Evolutionary conservation across 2,888 invertebrate species (phyloP).

Genomic region (Amiota communis): DNA sequence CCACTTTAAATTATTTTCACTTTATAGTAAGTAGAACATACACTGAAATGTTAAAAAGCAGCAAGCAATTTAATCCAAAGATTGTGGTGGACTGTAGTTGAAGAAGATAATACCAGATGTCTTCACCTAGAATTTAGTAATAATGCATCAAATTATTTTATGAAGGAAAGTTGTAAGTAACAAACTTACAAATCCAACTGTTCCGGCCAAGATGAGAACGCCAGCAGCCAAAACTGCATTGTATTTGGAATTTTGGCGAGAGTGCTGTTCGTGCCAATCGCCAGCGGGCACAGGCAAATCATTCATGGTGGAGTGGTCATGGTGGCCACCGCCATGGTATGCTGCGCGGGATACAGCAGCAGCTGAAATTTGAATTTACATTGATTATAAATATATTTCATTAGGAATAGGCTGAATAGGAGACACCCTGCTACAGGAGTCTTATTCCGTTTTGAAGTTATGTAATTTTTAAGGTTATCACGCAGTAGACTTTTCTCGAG

Average conservation of each 20-base stretch:
- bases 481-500: slow-evolving; percentile 15
- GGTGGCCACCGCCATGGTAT: slow-evolving; percentile 63
- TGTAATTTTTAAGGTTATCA: slow-evolving; percentile 69
- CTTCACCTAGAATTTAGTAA: slow-evolving; percentile 75
- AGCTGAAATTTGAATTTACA: slow-evolving; percentile 47
- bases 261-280: slow-evolving; percentile 82
- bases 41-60: slow-evolving; percentile 36
- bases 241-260: slow-evolving; percentile 80
- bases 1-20: slow-evolving; percentile 40
- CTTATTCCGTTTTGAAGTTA: slow-evolving; percentile 50
- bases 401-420: background rate
- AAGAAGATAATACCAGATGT: slow-evolving; percentile 78
- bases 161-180: slow-evolving; percentile 2
- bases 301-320: slow-evolving; percentile 76
- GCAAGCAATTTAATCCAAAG: slow-evolving; percentile 74
- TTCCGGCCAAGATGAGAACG: slow-evolving; percentile 73
- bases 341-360: slow-evolving; percentile 70
- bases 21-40: slow-evolving; percentile 25
- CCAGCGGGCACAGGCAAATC: slow-evolving; percentile 86
- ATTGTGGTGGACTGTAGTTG: slow-evolving; percentile 78
- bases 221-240: slow-evolving; percentile 80
- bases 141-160: background rate
- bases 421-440: background rate
- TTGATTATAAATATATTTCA: slow-evolving; percentile 7
- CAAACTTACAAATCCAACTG: slow-evolving; percentile 67